These are phyloP conservation scores for Onychomys arenicola DNA, from an alignment of 2,797 vertebrate species.

Conservation along the genomic window DNA sequence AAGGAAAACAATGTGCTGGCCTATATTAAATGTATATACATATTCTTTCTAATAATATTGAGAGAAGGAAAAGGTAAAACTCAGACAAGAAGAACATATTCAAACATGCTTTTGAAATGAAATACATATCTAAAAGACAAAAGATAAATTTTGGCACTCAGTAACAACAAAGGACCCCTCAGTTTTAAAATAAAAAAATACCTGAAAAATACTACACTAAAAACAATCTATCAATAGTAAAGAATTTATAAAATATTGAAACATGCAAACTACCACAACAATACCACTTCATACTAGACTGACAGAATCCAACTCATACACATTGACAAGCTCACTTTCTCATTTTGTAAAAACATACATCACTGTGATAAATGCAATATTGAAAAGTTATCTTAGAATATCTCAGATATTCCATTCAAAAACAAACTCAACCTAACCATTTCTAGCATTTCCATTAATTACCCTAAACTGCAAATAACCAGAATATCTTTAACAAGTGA, in stretches of 20 bases:
- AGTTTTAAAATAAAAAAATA: neutral
- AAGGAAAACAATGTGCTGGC: neutral
- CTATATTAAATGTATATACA: neutral
- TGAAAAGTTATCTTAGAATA: neutral
- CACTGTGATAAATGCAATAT: neutral
- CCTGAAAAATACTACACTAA: neutral
- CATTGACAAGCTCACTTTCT: neutral
- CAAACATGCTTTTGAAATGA: neutral
- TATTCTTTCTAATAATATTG: neutral
- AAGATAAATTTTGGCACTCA: neutral
- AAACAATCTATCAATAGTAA: neutral
- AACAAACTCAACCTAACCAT: neutral
- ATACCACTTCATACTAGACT: neutral
- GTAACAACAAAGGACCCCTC: neutral
- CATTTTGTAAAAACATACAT: neutral
- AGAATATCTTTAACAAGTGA: neutral
- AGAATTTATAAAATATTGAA: neutral
- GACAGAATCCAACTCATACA: neutral
- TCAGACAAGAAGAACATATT: neutral
- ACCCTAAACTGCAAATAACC: neutral
- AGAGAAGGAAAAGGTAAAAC: neutral
- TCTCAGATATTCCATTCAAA: neutral
- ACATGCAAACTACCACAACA: neutral
- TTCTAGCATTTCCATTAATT: neutral
- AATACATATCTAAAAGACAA: neutral